These are phyloP conservation scores for Rhagoletis pomonella DNA, from an alignment of 1,140 invertebrate species.

Conservation along the genomic window DNA sequence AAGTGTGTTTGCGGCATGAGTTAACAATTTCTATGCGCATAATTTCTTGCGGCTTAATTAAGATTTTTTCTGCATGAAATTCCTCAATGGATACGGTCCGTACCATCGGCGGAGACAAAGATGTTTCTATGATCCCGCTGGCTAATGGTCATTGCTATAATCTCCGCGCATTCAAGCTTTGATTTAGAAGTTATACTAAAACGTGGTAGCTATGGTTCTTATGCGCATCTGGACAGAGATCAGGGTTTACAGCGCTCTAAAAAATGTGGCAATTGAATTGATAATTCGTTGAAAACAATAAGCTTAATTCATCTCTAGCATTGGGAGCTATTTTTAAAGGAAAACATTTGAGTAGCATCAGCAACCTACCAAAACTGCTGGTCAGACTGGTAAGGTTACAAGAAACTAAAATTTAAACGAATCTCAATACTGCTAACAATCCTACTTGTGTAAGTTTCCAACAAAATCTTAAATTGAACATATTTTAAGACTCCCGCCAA, in stretches of 20 bases:
- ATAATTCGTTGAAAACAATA: slow-evolving; percentile 4
- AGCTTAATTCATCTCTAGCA: neutral
- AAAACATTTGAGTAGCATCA: too few relatives aligned
- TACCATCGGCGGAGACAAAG: neutral
- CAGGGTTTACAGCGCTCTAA: neutral
- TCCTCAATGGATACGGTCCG: slow-evolving; percentile 14
- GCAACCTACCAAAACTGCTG: too few relatives aligned
- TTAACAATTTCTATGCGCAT: slow-evolving; percentile 34
- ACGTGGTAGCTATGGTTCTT: neutral
- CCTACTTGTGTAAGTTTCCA: too few relatives aligned
- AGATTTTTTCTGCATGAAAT: slow-evolving; percentile 6
- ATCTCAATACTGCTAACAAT: too few relatives aligned
- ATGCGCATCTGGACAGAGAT: too few relatives aligned
- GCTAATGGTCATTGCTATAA: neutral
- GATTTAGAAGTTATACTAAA: neutral
- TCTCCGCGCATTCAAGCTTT: neutral
- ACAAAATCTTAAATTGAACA: too few relatives aligned
- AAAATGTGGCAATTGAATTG: slow-evolving; percentile 2
- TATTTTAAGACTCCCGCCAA: too few relatives aligned
- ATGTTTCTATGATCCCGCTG: neutral
- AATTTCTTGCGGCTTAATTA: slow-evolving; percentile 30
- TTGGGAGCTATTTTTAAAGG: too few relatives aligned
- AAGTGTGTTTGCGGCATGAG: neutral
- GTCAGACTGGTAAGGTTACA: too few relatives aligned
- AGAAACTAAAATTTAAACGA: too few relatives aligned